Evolutionary conservation across 2,113 vertebrate genomes (phyloP).

Genomic region (Daubentonia madagascariensis): DNA sequence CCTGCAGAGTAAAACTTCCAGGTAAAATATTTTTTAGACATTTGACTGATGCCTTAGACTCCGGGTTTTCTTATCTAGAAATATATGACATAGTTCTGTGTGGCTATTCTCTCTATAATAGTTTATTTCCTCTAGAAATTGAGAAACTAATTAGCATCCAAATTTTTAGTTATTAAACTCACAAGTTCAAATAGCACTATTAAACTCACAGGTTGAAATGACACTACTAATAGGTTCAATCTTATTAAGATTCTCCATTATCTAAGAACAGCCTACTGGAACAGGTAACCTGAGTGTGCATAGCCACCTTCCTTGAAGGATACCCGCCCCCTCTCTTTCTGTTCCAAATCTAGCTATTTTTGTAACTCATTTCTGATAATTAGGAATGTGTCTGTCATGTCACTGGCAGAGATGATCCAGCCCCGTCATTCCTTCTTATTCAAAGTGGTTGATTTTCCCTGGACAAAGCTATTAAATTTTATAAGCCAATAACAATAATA

Average conservation of each 20-base stretch:
- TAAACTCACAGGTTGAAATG: conserved; percentile 28
- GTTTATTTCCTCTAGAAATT: conserved; percentile 3
- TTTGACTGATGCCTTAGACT: background rate
- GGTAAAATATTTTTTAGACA: background rate
- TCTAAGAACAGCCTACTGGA: background rate
- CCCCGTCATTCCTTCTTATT: conserved; percentile 29
- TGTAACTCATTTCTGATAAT: conserved; percentile 70
- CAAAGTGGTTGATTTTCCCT: conserved; percentile 67
- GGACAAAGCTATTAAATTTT: conserved; percentile 39
- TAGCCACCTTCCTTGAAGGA: background rate
- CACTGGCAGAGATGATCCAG: conserved; percentile 11
- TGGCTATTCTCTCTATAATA: background rate
- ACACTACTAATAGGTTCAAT: background rate
- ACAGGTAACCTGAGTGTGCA: conserved; percentile 6
- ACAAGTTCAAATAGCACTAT: conserved; percentile 21
- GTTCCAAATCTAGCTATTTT: conserved; percentile 58
- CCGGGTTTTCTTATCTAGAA: background rate
- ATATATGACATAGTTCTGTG: background rate
- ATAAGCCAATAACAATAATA: conserved; percentile 8
- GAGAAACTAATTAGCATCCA: conserved; percentile 15
- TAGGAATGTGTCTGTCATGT: conserved; percentile 71
- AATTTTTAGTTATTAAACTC: background rate
- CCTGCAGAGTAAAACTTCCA: background rate
- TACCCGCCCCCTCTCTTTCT: background rate
- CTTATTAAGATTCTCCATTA: background rate